A percentile compares a stretch with the other conserved stretches of the same genome.
These are phyloP conservation scores for Phylloscopus collybita DNA, from an alignment of 2,797 vertebrate genomes.

Conservation along the genomic window DNA sequence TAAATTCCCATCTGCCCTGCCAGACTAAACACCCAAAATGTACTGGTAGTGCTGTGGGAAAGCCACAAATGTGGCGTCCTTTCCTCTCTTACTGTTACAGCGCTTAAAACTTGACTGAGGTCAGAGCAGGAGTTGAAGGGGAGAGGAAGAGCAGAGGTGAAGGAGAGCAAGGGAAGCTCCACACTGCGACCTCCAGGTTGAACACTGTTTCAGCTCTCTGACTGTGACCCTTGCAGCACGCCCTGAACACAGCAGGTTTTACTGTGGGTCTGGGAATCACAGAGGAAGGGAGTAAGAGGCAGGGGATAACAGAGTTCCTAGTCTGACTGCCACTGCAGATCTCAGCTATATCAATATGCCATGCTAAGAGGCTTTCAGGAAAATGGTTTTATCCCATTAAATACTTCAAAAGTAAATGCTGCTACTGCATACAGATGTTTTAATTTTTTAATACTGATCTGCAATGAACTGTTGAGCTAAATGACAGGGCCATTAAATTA, in stretches of 20 bases:
- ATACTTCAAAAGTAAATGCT: background rate
- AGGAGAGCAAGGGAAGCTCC: background rate
- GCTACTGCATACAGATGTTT: background rate
- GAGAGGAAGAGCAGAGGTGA: background rate
- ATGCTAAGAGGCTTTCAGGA: background rate
- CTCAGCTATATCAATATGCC: background rate
- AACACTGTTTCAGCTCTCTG: background rate
- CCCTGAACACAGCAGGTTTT: background rate
- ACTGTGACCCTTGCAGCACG: background rate
- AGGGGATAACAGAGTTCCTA: background rate
- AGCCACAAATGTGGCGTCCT: background rate
- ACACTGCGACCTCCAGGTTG: background rate
- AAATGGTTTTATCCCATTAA: background rate
- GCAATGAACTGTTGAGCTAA: background rate
- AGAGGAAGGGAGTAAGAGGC: background rate
- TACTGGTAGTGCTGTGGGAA: background rate
- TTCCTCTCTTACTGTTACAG: background rate
- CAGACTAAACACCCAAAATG: background rate
- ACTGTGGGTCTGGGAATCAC: background rate
- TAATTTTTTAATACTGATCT: background rate
- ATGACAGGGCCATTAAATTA: background rate
- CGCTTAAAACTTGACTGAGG: background rate
- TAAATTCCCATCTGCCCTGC: background rate
- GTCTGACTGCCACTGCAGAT: background rate
- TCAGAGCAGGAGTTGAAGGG: background rate